phyloP scores from a whole-genome alignment of 2,113 vertebrate species.

The Eurypyga helias region DNA sequence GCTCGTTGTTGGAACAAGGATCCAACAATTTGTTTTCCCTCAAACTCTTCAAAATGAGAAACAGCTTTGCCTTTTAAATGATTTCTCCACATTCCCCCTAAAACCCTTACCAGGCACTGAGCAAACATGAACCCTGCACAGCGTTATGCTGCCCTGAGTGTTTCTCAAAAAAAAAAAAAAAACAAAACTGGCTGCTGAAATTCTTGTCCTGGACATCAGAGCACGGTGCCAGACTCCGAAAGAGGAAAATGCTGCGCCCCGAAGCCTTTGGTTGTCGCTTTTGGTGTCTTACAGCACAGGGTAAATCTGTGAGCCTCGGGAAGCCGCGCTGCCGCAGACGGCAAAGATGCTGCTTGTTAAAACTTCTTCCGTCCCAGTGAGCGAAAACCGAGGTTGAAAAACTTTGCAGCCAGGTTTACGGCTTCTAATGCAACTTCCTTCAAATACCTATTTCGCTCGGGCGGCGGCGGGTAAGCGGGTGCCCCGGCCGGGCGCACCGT shows the following conservation, averaged over 20 bases:
- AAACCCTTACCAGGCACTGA: background rate
- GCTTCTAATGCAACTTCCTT: background rate
- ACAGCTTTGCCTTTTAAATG: background rate
- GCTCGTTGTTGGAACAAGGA: background rate
- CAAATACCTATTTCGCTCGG: too few species aligned
- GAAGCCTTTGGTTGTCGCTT: background rate
- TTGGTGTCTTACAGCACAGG: background rate
- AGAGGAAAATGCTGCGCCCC: background rate
- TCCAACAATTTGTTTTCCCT: background rate
- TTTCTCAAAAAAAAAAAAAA: background rate
- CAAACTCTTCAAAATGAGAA: background rate
- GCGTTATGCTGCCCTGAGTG: fast-evolving
- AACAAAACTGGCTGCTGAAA: background rate
- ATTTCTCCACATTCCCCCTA: background rate
- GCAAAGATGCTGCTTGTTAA: background rate
- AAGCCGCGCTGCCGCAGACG: background rate
- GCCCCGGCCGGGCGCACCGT: too few species aligned
- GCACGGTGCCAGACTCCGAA: background rate
- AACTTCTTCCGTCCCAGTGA: background rate
- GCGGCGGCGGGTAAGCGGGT: too few species aligned
- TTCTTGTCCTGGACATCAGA: background rate
- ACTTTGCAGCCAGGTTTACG: background rate
- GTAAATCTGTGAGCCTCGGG: background rate
- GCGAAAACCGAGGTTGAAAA: background rate
- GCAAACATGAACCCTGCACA: background rate